phyloP scores from a whole-genome alignment of 2,888 invertebrate species.

The Eupeodes latifasciatus region DNA sequence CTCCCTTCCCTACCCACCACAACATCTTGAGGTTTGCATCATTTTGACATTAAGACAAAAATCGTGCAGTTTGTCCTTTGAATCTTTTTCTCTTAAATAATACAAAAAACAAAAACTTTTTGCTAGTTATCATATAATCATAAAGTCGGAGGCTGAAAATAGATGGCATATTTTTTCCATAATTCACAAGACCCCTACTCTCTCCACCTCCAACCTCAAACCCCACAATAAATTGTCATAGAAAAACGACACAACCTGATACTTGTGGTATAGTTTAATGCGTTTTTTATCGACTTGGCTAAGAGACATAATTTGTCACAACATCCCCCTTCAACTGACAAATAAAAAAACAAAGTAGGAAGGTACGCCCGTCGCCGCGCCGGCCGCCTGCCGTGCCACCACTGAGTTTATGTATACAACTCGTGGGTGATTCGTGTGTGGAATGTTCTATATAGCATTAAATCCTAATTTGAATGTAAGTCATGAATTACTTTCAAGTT shows the following conservation, averaged over 20 bases:
- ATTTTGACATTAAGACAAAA: constrained; percentile 76
- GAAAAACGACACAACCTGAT: constrained; percentile 66
- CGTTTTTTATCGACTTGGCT: constrained; percentile 75
- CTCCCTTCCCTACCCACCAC: not conserved
- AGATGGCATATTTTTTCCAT: constrained; percentile 74
- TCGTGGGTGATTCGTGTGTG: constrained; percentile 19
- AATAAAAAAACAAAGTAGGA: not conserved
- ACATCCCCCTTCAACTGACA: constrained; percentile 26
- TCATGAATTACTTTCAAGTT: constrained; percentile 76
- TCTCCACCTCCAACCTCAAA: not conserved
- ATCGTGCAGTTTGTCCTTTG: constrained; percentile 67
- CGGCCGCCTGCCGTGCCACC: no score
- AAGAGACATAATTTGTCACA: constrained; percentile 75
- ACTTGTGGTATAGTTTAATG: constrained; percentile 68
- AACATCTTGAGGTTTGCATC: constrained; percentile 54
- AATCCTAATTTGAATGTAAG: constrained; percentile 72
- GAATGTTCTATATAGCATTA: constrained; percentile 30
- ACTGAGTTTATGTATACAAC: not conserved
- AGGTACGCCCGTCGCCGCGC: no score
- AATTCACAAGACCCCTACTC: constrained; percentile 44
- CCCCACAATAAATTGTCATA: not conserved
- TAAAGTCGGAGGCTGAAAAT: constrained; percentile 48
- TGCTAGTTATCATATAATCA: constrained; percentile 71
- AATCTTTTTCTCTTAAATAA: constrained; percentile 24
- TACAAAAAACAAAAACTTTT: constrained; percentile 30